Evolutionary conservation across 2,113 vertebrate species (phyloP).

Genomic region (Lophius piscatorius): DNA sequence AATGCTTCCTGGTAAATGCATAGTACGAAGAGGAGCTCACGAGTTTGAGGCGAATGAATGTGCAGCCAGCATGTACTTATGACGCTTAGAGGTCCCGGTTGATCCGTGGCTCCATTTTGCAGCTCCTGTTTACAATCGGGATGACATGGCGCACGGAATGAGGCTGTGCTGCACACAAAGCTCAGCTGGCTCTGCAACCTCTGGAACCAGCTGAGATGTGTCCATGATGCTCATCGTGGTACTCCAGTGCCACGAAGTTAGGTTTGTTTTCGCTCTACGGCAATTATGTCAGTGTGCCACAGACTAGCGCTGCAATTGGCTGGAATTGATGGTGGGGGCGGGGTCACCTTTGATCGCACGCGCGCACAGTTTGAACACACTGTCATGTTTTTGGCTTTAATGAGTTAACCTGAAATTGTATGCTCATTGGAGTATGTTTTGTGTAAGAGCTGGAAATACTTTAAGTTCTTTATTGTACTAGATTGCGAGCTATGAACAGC

Average conservation of each 20-base stretch:
- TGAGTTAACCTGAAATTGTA: constrained; percentile 39
- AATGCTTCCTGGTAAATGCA: neutral
- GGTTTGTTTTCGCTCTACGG: constrained; percentile 64
- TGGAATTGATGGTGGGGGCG: constrained; percentile 83
- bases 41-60: neutral
- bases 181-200: neutral
- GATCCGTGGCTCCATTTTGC: constrained; percentile 77
- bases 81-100: constrained; percentile 7
- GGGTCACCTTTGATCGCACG: constrained; percentile 75
- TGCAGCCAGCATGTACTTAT: constrained; percentile 7
- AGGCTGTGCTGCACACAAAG: constrained; percentile 22
- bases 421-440: constrained; percentile 19
- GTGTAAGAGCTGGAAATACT: neutral
- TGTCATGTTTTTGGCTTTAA: constrained; percentile 58
- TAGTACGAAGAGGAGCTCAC: neutral
- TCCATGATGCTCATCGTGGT: constrained; percentile 2
- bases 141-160: constrained; percentile 68
- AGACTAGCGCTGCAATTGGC: constrained; percentile 80
- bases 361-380: constrained; percentile 43
- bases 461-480: constrained; percentile 21
- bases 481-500: too few species aligned
- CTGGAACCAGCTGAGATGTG: neutral
- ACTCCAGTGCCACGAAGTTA: constrained; percentile 40
- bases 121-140: constrained; percentile 71
- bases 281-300: constrained; percentile 81